Base-by-base conservation (phyloP, 2,113 vertebrate genomes). In the Labrus mixtus region DNA sequence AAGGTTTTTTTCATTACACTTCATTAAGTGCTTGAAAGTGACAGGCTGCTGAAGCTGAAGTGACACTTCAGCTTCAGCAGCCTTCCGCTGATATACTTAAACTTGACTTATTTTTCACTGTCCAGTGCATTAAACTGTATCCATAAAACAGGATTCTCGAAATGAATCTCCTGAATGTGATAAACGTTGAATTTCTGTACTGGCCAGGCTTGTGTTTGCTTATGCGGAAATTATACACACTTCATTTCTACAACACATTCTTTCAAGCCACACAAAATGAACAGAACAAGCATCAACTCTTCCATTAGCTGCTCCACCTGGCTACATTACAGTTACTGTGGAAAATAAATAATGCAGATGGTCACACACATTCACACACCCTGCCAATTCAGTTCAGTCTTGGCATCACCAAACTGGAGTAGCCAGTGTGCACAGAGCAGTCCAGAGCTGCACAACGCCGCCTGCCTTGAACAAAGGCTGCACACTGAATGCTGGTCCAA, bases 401-500 rank as follows among this genome's bases (percentile, higher is more conserved):
- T 25, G 62, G 56, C 59, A 68, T 54, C 54, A 77, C 68, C 78
- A 63, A 84, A 79, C 60, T 73, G 76, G 81, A 88, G 65, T 29
- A 76, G 63, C 77, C 79, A 80, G 65, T 82, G 72, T 36, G 51
- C 76, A 69, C 73, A 68, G 67, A 84, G 70, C 79, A 16, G 79
- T 79, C 83, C 85, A 76, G 55, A 51, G 66, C 68, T 53, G 57
- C 76, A 58, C 75, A 75, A 68, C 59, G 36, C 70, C 83, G 78
- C 81, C 76, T 83, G 81, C 63, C 67, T 76, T 2, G 4, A 54
- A 72, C 69, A 41, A 39, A 15, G 20, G 46, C 76, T 77, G 78
- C 73, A 73, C 73, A 78, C 79, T 86, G 81, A 87, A 81, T 63
- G 70, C 87, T 89, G 81, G 72, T 77, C 86, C 83, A 81, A 78